Evolutionary conservation across 35 echinoderm and acorn worm genomes (phyloP).

Genomic region (Heliocidaris erythrogramma): DNA sequence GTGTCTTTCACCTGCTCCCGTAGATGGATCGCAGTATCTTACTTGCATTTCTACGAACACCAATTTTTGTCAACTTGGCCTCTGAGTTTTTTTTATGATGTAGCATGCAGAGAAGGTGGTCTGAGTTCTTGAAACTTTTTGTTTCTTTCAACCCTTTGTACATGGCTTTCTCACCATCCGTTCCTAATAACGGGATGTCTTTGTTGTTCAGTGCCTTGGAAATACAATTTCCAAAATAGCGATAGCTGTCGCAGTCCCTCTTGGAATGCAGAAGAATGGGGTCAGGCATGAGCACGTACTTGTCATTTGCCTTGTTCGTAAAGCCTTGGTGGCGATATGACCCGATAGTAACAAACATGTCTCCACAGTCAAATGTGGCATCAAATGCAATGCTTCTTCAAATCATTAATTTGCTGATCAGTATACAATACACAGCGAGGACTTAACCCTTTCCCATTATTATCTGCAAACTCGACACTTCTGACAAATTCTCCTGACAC

Average conservation of each 20-base stretch:
- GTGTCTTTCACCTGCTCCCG: not conserved
- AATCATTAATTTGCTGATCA: not conserved
- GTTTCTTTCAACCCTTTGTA: not conserved
- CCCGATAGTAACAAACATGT: not conserved
- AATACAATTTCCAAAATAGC: not conserved
- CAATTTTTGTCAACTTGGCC: not conserved
- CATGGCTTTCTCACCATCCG: not conserved
- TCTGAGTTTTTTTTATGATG: not conserved
- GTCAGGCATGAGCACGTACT: not conserved
- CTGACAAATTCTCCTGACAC: not conserved
- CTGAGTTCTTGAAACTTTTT: not conserved
- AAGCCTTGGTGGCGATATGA: not conserved
- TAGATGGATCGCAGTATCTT: not conserved
- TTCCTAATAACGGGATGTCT: not conserved
- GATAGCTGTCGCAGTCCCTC: not conserved
- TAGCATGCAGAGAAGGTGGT: conserved; percentile 5
- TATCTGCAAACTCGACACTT: not conserved
- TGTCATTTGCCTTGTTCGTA: not conserved
- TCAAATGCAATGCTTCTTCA: conserved; percentile 2
- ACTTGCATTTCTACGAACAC: not conserved
- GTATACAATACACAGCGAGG: not conserved
- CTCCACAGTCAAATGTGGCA: not conserved
- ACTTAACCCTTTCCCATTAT: not conserved
- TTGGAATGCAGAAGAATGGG: not conserved
- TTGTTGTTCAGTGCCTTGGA: not conserved